A percentile compares a stretch with the other conserved stretches of the same genome.
Conservation (phyloP, 2,113 vertebrate genomes). For the Grammomys surdaster region DNA sequence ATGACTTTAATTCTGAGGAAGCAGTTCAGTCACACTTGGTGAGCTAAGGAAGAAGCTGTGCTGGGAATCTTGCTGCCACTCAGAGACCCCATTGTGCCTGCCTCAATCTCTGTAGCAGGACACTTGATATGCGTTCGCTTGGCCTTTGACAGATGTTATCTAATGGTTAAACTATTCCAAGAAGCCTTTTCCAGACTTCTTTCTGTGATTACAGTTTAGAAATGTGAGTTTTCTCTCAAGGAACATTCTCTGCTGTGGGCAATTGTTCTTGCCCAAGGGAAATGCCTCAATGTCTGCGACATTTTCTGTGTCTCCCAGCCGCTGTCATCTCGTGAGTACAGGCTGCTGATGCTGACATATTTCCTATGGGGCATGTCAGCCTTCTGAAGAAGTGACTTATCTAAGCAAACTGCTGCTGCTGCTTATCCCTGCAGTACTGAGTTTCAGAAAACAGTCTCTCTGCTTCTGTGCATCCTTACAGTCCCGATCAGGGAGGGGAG, state of each 20-base stretch:
- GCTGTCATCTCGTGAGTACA: not conserved
- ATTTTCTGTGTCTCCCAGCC: not conserved
- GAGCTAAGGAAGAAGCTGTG: not conserved
- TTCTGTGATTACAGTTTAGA: conserved; percentile 15
- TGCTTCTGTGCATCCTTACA: not conserved
- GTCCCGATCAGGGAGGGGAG: not conserved
- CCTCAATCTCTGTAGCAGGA: not conserved
- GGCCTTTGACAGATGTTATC: conserved; percentile 50
- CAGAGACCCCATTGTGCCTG: not conserved
- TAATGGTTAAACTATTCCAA: conserved; percentile 37
- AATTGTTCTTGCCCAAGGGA: not conserved
- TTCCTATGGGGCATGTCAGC: not conserved
- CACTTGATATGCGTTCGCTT: not conserved
- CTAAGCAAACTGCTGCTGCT: not conserved
- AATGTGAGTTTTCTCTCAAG: conserved; percentile 27
- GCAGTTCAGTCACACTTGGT: not conserved
- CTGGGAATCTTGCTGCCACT: too few relatives aligned
- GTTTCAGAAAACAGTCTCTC: not conserved
- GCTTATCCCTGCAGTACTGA: not conserved
- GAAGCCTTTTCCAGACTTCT: conserved; percentile 32
- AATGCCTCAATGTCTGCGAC: not conserved
- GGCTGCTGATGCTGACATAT: not conserved
- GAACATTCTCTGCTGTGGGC: not conserved
- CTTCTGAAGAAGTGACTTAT: not conserved
- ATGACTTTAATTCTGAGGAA: not conserved